These are phyloP conservation scores for Dinomys branickii DNA, from an alignment of 2,113 vertebrate genomes.

Conservation along the genomic window DNA sequence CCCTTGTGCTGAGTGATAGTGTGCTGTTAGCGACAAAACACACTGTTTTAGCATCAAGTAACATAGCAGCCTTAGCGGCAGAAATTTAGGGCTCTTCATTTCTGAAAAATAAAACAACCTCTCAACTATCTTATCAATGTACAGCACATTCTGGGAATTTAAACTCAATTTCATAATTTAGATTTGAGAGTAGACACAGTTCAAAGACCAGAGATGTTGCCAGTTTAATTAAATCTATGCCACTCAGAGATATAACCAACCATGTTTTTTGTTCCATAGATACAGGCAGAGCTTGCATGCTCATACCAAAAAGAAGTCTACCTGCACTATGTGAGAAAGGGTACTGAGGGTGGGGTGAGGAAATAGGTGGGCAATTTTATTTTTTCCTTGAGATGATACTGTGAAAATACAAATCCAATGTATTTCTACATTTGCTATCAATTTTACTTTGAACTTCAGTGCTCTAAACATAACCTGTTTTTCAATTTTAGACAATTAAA, in stretches of 20 bases:
- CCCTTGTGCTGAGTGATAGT: not conserved
- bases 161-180: constrained; percentile 49
- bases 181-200: constrained; percentile 5
- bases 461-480: not conserved
- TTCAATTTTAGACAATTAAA: constrained; percentile 10
- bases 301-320: not conserved
- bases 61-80: not conserved
- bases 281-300: not conserved
- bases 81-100: constrained; percentile 17
- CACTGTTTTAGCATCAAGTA: not conserved
- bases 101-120: constrained; percentile 19
- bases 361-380: not conserved
- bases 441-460: constrained; percentile 2
- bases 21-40: constrained; percentile 26
- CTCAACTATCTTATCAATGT: constrained; percentile 48
- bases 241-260: not conserved
- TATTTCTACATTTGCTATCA: not conserved
- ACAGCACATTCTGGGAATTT: constrained; percentile 38
- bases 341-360: not conserved
- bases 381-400: constrained; percentile 18
- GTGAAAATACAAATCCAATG: not conserved
- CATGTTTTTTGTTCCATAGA: not conserved
- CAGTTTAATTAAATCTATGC: constrained; percentile 50
- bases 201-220: constrained; percentile 49
- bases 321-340: not conserved